These are phyloP conservation scores for Archaeoteleia sp. DNA, from an alignment of 2,888 invertebrate genomes.

Conservation along the genomic window DNA sequence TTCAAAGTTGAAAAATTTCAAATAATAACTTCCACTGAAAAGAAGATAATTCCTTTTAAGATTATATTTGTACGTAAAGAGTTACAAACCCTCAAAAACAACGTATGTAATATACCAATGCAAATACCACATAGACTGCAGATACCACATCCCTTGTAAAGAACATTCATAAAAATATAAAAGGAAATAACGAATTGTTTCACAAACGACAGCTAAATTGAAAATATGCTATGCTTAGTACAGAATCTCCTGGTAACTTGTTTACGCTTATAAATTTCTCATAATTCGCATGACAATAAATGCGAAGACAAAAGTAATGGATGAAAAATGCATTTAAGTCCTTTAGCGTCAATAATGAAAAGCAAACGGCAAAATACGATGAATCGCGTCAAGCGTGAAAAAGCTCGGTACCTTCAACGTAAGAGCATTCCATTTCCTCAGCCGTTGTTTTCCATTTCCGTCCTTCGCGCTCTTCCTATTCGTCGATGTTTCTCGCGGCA, in stretches of 20 bases:
- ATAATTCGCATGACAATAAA: conserved; percentile 4
- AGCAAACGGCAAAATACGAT: conserved; percentile 15
- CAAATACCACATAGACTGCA: no score
- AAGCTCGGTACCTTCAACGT: not conserved
- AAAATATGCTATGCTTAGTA: conserved; percentile 26
- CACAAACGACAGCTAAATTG: conserved; percentile 17
- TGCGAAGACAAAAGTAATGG: conserved; percentile 9
- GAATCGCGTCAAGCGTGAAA: conserved; percentile 22
- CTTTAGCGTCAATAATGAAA: conserved; percentile 42
- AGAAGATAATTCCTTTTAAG: no score
- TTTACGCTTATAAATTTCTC: conserved; percentile 27
- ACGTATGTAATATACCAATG: no score
- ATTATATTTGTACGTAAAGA: no score
- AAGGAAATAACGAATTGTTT: no score
- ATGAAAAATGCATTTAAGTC: conserved; percentile 30
- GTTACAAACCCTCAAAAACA: no score
- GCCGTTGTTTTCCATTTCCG: conserved; percentile 31
- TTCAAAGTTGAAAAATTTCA: no score
- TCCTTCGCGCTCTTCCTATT: not conserved
- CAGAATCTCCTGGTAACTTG: conserved; percentile 4
- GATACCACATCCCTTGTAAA: no score
- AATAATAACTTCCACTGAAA: no score
- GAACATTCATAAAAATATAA: no score
- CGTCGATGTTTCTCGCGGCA: conserved; percentile 16
- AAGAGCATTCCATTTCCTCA: conserved; percentile 22